These are phyloP conservation scores for Pristionchus fissidentatus DNA, from an alignment of 2,888 invertebrate species.

Conservation along the genomic window DNA sequence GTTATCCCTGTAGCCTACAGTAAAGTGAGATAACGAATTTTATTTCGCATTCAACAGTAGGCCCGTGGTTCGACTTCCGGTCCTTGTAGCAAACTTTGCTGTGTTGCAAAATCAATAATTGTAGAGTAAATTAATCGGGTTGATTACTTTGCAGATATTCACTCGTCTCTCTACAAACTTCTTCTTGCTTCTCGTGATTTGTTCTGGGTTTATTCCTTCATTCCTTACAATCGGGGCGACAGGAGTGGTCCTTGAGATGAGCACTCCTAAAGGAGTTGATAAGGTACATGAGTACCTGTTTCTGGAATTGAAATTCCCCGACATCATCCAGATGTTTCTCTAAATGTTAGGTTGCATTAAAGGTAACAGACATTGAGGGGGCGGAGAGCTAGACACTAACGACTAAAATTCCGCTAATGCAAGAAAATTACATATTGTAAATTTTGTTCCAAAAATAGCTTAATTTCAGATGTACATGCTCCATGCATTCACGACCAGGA, in stretches of 20 bases:
- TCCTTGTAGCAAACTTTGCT: no score
- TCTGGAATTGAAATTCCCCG: no score
- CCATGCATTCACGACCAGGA: neutral
- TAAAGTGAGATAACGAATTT: no score
- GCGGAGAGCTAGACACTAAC: no score
- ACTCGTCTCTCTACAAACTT: neutral
- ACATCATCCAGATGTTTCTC: no score
- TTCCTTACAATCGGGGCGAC: neutral
- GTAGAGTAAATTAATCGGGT: neutral
- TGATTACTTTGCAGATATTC: neutral
- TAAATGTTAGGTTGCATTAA: no score
- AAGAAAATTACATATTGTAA: neutral
- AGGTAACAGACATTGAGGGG: no score
- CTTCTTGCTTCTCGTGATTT: neutral
- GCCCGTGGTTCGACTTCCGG: no score
- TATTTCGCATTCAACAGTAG: no score
- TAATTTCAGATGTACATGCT: neutral
- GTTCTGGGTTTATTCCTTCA: neutral
- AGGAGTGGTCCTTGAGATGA: neutral
- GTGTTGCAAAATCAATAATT: no score
- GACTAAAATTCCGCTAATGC: neutral
- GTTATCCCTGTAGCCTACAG: neutral
- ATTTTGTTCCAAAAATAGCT: neutral
- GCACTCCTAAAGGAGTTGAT: neutral
- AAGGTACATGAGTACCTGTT: no score